These are phyloP conservation scores for Pachyrhynchus sulphureomaculatus DNA, from an alignment of 1,140 invertebrate genomes.

Conservation along the genomic window DNA sequence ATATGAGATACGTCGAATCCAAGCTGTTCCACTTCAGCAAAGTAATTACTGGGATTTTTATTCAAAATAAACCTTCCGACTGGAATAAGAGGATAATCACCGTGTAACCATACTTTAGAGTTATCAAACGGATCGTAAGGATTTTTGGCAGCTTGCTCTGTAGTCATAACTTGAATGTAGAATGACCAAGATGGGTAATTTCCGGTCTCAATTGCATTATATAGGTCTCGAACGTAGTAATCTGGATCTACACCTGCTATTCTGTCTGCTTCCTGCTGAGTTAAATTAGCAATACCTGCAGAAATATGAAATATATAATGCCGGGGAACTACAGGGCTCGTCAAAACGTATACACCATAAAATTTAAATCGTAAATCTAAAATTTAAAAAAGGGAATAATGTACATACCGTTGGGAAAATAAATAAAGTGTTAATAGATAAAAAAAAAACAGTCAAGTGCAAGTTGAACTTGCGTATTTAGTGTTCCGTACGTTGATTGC, in stretches of 20 bases:
- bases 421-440: no score
- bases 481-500: no score
- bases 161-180: slow-evolving; percentile 55
- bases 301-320: no score
- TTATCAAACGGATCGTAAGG: slow-evolving; percentile 68
- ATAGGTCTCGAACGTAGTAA: slow-evolving; percentile 72
- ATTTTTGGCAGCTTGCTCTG: slow-evolving; percentile 55
- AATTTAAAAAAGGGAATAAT: no score
- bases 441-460: no score
- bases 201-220: slow-evolving; percentile 68
- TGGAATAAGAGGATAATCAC: slow-evolving; percentile 77
- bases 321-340: no score
- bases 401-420: no score
- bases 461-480: no score
- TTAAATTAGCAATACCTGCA: slow-evolving; percentile 65
- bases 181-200: slow-evolving; percentile 71
- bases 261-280: slow-evolving; percentile 58
- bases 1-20: slow-evolving; percentile 84
- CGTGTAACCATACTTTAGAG: slow-evolving; percentile 77
- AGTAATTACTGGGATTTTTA: slow-evolving; percentile 82
- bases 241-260: slow-evolving; percentile 69
- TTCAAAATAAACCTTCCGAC: slow-evolving; percentile 84
- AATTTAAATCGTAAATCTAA: no score
- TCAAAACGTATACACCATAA: no score
- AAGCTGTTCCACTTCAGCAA: slow-evolving; percentile 84